These are phyloP conservation scores for Diadema setosum DNA, from an alignment of 35 echinoderm and acorn worm species.

Conservation along the genomic window DNA sequence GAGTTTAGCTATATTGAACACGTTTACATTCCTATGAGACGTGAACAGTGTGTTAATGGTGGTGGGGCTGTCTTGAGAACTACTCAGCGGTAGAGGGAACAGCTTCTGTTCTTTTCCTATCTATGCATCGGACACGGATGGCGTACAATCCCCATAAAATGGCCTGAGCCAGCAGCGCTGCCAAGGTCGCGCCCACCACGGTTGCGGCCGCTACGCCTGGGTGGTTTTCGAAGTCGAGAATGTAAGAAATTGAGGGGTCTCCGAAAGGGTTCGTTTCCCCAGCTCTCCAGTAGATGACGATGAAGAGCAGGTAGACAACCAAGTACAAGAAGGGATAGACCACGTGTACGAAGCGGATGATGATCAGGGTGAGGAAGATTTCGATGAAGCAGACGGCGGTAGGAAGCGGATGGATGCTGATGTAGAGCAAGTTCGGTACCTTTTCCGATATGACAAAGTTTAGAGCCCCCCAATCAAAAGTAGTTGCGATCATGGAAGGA, in stretches of 20 bases:
- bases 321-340: constrained; percentile 28
- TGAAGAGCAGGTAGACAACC: constrained; percentile 3
- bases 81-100: too few relatives aligned
- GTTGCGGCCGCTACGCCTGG: neutral
- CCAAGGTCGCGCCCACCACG: neutral
- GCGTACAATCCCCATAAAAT: neutral
- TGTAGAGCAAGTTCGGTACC: neutral
- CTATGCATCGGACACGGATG: neutral
- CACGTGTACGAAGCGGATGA: constrained; percentile 8
- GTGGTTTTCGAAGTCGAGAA: constrained; percentile 27
- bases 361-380: constrained; percentile 8
- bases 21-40: too few relatives aligned
- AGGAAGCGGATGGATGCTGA: constrained; percentile 25
- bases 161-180: neutral
- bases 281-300: constrained; percentile 46
- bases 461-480: constrained; percentile 36
- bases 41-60: too few relatives aligned
- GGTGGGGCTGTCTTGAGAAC: too few relatives aligned
- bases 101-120: neutral
- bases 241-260: neutral
- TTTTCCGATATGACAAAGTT: neutral
- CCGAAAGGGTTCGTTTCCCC: neutral
- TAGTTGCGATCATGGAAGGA: constrained; percentile 4
- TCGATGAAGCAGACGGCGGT: constrained; percentile 16
- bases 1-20: too few relatives aligned